Evolutionary conservation across 2,113 vertebrate species (phyloP).

Genomic region (Varanus salvator): DNA sequence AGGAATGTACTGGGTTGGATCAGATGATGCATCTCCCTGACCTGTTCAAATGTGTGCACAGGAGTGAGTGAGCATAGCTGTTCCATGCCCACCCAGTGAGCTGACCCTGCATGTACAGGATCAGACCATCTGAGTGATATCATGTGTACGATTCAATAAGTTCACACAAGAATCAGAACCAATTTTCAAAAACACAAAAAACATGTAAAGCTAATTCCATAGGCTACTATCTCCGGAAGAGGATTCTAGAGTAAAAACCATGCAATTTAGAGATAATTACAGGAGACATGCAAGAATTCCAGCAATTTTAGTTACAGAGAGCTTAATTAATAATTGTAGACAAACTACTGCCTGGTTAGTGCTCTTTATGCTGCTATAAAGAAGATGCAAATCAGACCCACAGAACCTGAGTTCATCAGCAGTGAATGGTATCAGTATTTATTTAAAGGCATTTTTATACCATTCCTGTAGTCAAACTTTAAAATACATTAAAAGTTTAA

Average conservation of each 20-base stretch:
- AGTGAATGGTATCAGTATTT: neutral
- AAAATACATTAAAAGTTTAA: too few relatives aligned
- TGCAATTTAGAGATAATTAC: neutral
- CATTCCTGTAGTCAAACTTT: too few relatives aligned
- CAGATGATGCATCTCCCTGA: neutral
- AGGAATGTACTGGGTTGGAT: neutral
- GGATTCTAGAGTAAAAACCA: neutral
- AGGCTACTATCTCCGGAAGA: neutral
- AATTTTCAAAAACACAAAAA: neutral
- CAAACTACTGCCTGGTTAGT: neutral
- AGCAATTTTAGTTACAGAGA: neutral
- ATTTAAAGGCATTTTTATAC: too few relatives aligned
- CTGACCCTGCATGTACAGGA: neutral
- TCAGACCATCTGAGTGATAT: neutral
- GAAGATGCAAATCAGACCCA: neutral
- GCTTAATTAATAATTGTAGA: slow-evolving; percentile 8
- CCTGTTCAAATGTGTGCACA: neutral
- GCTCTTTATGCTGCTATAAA: neutral
- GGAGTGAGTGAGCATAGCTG: neutral
- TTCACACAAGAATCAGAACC: neutral
- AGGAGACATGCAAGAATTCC: neutral
- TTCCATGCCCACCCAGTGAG: neutral
- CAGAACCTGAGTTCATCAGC: neutral
- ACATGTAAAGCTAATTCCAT: neutral
- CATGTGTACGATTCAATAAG: neutral